Conservation (phyloP, 2,797 vertebrate genomes). For the Galago senegalensis region DNA sequence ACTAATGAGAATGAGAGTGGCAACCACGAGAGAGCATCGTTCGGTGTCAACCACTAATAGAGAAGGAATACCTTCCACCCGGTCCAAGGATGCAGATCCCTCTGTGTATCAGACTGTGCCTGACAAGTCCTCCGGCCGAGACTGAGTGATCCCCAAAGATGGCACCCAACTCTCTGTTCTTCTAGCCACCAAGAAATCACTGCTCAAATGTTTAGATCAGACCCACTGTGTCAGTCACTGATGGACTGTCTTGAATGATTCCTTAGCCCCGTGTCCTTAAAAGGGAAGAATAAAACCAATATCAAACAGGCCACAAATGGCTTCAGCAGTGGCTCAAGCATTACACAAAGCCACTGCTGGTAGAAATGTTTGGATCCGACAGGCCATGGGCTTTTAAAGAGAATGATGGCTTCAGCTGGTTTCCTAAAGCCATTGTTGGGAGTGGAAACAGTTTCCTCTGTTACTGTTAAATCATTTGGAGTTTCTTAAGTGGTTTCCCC, state of each 20-base stretch:
- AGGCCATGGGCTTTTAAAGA: neutral
- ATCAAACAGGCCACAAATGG: neutral
- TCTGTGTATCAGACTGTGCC: neutral
- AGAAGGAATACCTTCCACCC: neutral
- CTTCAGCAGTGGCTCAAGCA: neutral
- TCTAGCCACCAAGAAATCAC: neutral
- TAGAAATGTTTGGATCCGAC: neutral
- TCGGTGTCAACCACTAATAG: neutral
- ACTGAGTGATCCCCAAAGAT: neutral
- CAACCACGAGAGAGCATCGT: neutral
- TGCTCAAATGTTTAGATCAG: neutral
- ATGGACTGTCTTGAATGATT: neutral
- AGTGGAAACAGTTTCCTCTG: neutral
- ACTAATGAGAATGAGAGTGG: neutral
- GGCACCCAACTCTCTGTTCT: neutral
- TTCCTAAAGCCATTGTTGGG: neutral
- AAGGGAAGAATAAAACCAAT: neutral
- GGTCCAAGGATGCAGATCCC: neutral
- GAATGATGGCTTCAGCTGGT: neutral
- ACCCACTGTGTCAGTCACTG: neutral
- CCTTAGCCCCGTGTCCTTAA: neutral
- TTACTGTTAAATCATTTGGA: conserved; percentile 31
- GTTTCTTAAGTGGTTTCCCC: conserved; percentile 48
- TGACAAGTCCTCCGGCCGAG: neutral
- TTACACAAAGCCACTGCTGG: neutral